Conservation (phyloP, 2,888 invertebrate genomes). For the Leptura quadrifasciata region DNA sequence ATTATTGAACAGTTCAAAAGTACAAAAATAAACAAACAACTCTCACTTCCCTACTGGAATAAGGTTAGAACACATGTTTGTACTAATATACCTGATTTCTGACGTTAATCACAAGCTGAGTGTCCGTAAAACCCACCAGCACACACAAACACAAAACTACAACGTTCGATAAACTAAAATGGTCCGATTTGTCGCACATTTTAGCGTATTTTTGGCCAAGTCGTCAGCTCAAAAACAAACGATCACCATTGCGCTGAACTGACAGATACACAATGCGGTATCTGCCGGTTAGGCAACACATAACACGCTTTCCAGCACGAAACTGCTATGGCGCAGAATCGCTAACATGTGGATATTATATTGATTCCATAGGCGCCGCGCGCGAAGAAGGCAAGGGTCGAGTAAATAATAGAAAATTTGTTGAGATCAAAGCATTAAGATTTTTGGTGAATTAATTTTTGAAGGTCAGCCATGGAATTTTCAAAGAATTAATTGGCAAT, state of each 20-base stretch:
- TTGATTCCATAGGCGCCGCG: conserved; percentile 55
- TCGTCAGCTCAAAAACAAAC: conserved; percentile 55
- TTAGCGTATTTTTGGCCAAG: conserved; percentile 51
- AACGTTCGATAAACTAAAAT: conserved; percentile 42
- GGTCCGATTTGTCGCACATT: conserved; percentile 56
- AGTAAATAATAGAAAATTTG: neutral
- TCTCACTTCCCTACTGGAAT: conserved; percentile 25
- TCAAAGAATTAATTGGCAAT: no score
- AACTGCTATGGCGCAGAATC: conserved; percentile 50
- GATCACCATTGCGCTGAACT: conserved; percentile 59
- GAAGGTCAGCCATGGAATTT: no score
- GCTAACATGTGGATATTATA: conserved; percentile 53
- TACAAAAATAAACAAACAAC: conserved; percentile 48
- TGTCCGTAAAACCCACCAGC: conserved; percentile 61
- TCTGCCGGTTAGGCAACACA: conserved; percentile 62
- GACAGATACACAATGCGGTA: conserved; percentile 61
- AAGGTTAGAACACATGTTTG: conserved; percentile 62
- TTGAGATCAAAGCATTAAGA: no score
- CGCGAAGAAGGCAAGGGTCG: neutral
- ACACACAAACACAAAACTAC: conserved; percentile 58
- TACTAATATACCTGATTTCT: conserved; percentile 69
- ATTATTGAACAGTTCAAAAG: neutral
- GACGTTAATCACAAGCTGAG: conserved; percentile 71
- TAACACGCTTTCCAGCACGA: conserved; percentile 51
- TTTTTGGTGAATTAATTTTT: no score